Base-by-base conservation (phyloP, 2,113 vertebrate genomes). In the Ptychochromis oligacanthus region DNA sequence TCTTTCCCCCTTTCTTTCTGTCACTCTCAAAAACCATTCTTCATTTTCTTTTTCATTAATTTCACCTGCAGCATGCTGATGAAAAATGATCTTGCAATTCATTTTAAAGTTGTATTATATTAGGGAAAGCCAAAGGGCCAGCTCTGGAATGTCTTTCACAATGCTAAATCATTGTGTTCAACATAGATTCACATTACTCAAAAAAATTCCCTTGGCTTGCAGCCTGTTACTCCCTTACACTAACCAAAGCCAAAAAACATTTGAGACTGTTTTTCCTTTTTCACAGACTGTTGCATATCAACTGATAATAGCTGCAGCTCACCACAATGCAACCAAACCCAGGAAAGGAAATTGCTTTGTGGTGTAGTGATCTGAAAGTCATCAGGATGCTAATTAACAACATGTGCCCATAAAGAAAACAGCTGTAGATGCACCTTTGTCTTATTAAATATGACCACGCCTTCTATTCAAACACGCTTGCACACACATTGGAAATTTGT, bases 381-480 rank as follows among this genome's bases (percentile, higher is more conserved):
- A 74, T 49, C 6, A 13, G 46, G 74, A 74, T 38, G 24, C 58
- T 31, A 90, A 74, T 72, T 49, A 24, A 56, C 34, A 20, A 52
- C n/a, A 54, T 34, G 46, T 52, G 34, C 65, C 64, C 3, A 49
- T 52, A 56, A 10, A 40, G 52, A 15, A 49, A 43, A 13, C 5
- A 26, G 56, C 7, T 43, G 7, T n/a, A 4, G 7, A 49, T 78
- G 6, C 38, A 74, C 76, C 54, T 80, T 40, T 58, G 11, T 36
- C 40, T 22, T 34, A 5, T 8, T 3, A 61, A 28, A 72, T 13
- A 54, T 1, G 34, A 22, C 24, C 83, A 76, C 81, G 55, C 87
- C 85, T 58, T 64, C 46, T 46, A 24, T 60, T 36, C 78, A 87
- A 85, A 84, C 60, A 67, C 67, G 55, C 31, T 0, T 11, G 24